phyloP scores from a whole-genome alignment of 1,140 invertebrate species.

The Drosophila busckii region DNA sequence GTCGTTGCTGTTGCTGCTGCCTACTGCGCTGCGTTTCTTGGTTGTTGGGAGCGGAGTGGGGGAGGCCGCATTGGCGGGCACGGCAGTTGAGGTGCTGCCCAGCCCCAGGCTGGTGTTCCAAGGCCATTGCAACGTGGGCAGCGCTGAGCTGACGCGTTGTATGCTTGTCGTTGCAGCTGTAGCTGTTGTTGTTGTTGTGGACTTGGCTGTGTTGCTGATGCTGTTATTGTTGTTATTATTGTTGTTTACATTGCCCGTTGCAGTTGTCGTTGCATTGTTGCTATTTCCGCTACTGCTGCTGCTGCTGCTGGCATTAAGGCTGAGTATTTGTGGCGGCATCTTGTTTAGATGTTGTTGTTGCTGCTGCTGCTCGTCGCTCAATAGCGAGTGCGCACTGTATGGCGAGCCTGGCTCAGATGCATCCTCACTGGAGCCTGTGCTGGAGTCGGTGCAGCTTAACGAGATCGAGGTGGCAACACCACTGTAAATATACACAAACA shows the following conservation, averaged over 20 bases:
- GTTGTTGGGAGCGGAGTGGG: no score
- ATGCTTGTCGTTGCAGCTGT: constrained; percentile 10
- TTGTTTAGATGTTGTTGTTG: constrained; percentile 39
- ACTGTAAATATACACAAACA: constrained; percentile 79
- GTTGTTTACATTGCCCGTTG: constrained; percentile 14
- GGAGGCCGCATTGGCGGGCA: constrained; percentile 38
- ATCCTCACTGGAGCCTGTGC: constrained; percentile 86
- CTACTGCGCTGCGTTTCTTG: constrained; percentile 38
- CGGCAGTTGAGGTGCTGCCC: constrained; percentile 60
- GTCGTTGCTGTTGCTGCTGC: neutral
- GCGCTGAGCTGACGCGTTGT: constrained; percentile 22
- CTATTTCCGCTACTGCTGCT: constrained; percentile 27
- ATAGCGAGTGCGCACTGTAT: constrained; percentile 83
- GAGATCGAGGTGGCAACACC: constrained; percentile 84
- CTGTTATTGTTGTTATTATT: constrained; percentile 26
- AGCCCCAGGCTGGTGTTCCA: constrained; percentile 65
- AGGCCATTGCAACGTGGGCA: constrained; percentile 63
- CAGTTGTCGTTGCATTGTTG: constrained; percentile 8
- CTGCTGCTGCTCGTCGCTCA: constrained; percentile 57
- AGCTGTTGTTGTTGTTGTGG: constrained; percentile 27
- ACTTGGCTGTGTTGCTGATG: constrained; percentile 40
- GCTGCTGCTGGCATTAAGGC: constrained; percentile 21
- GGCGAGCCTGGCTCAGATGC: constrained; percentile 90
- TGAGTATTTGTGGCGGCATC: constrained; percentile 72
- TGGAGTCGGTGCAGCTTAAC: constrained; percentile 84